Base-by-base conservation (phyloP, 1,140 invertebrate species). In the Drosophila nasuta region DNA sequence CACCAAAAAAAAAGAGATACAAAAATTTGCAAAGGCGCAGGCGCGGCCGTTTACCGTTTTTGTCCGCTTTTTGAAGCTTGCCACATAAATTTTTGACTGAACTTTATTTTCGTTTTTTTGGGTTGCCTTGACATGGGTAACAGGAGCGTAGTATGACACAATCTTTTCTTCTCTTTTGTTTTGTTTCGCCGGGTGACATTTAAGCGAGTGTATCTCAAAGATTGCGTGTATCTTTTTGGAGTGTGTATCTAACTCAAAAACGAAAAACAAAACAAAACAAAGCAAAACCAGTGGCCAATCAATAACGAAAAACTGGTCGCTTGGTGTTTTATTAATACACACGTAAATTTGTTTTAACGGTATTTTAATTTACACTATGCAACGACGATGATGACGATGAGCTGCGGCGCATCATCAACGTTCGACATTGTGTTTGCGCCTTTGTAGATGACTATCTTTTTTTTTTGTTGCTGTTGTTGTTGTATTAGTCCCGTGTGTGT, bases 31-130 rank as follows among this genome's bases (percentile, higher is more conserved):
- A 41, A 15, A 46, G 35, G 75, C 83, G 83, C 83, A 88, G 82
- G 82, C 83, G 82, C 82, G 79, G 56, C 83, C 46, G 80, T 81
- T 82, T 75, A 81, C 75, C 79, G 79, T 81, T 82, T 82, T 38
- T 63, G 41, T n/a, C 70, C 56, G 60, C 69, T 76, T 77, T 76
- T 77, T 64, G 57, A 45, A 38, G 76, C 67, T 85, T 81, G 85
- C 83, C 73, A 88, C 83, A 87, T 88, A 83, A 83, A 87, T 88
- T 79, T 63, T 71, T 56, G 51, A 49, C 41, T 38, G 25, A 13
- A 52, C 51, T 35, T 38, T 62, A 25, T n/a, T 10, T 20, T 52
- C 5, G 15, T 3, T 25, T 25, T 25, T 25, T 25, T 25, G 20
- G 20, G 20, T 25, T 70, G 51, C 77, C 77, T 76, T 63, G 67